Conservation (phyloP, 35 echinoderm and acorn worm genomes). For the Nesometra sesokonis region DNA sequence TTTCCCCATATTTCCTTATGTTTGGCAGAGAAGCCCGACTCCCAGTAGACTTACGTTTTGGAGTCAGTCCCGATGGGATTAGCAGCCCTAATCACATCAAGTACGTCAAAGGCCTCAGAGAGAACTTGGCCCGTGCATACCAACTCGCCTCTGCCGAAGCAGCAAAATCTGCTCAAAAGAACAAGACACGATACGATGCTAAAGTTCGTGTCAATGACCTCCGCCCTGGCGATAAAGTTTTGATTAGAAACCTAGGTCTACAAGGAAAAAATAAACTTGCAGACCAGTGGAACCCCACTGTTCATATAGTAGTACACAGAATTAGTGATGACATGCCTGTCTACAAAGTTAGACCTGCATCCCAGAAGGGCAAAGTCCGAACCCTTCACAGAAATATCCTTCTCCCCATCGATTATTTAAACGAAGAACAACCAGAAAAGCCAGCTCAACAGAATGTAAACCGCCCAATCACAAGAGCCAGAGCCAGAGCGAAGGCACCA, state of each 20-base stretch:
- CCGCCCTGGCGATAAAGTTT: not conserved
- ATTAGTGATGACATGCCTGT: constrained; percentile 5
- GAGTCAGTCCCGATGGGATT: constrained; percentile 4
- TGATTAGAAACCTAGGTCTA: not conserved
- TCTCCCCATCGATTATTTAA: not conserved
- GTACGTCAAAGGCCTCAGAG: constrained; percentile 17
- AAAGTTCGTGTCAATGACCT: constrained; percentile 25
- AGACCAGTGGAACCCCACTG: not conserved
- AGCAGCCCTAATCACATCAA: not conserved
- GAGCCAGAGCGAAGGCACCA: too few species aligned
- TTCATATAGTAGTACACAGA: not conserved
- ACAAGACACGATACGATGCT: constrained; percentile 36
- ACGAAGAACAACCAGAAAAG: too few species aligned
- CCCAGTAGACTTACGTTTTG: constrained; percentile 21
- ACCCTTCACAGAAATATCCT: constrained; percentile 6
- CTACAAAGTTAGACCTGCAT: constrained; percentile 14
- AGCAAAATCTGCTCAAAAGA: not conserved
- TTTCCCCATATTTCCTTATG: constrained; percentile 39
- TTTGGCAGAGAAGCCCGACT: constrained; percentile 35
- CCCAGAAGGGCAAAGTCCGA: not conserved
- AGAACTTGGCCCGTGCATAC: constrained; percentile 1
- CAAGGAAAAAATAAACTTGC: not conserved
- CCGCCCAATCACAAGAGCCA: too few species aligned
- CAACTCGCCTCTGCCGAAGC: not conserved
- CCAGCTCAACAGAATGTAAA: too few species aligned